Evolutionary conservation across 2,113 vertebrate genomes (phyloP).

Genomic region (Centrocercus urophasianus): DNA sequence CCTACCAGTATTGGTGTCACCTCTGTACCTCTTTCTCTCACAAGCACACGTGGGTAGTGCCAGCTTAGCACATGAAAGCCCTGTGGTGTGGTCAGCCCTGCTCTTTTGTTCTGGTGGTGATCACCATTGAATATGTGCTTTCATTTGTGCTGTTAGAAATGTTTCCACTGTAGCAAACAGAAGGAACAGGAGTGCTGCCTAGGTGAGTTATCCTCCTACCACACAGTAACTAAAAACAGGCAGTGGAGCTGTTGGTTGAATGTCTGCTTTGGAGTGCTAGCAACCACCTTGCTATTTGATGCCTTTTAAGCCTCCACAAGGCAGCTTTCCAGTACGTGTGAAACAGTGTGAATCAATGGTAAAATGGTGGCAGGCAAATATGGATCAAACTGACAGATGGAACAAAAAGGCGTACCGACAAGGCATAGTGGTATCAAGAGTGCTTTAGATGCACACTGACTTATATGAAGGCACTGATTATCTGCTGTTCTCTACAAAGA

Average conservation of each 20-base stretch:
- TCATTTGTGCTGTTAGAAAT: slow-evolving; percentile 1
- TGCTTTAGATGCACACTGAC: not conserved
- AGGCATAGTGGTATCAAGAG: not conserved
- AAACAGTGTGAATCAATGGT: slow-evolving; percentile 27
- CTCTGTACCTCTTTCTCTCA: not conserved
- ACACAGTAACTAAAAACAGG: not conserved
- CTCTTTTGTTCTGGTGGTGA: not conserved
- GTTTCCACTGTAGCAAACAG: not conserved
- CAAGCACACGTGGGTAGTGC: not conserved
- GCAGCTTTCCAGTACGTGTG: not conserved
- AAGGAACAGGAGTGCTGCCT: not conserved
- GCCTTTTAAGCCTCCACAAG: not conserved
- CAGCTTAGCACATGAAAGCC: not conserved
- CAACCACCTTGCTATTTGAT: not conserved
- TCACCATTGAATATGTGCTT: not conserved
- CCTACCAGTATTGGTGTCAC: not conserved
- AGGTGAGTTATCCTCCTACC: not conserved
- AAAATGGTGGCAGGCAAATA: slow-evolving; percentile 20
- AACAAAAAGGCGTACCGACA: not conserved
- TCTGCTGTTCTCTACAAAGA: not conserved
- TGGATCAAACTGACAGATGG: slow-evolving; percentile 50
- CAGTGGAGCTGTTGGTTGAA: not conserved
- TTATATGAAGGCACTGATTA: slow-evolving; percentile 16
- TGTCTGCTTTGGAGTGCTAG: not conserved
- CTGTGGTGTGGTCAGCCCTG: not conserved